A percentile compares a stretch with the other conserved stretches of the same genome.
Evolutionary conservation across 2,113 vertebrate genomes (phyloP).

Genomic region (Felis chaus): DNA sequence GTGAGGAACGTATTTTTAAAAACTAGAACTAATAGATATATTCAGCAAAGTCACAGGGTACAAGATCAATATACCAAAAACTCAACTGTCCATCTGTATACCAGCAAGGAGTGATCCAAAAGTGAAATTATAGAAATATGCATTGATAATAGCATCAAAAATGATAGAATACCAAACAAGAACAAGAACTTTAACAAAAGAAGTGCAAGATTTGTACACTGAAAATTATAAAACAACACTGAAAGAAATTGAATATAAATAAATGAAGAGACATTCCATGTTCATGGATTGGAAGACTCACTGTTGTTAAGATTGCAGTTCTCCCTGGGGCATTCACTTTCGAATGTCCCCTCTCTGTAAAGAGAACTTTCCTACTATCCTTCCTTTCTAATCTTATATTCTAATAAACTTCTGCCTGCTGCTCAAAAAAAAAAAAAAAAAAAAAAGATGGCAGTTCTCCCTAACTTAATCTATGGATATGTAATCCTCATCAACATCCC

Average conservation of each 20-base stretch:
- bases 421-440: too few relatives aligned
- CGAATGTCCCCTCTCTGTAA: too few relatives aligned
- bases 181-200: background rate
- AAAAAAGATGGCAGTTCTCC: background rate
- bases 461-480: background rate
- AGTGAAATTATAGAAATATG: background rate
- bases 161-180: background rate
- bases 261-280: background rate
- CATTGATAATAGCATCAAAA: background rate
- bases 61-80: background rate
- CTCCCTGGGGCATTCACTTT: background rate
- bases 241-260: background rate
- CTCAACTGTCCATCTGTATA: background rate
- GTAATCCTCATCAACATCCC: background rate
- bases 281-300: background rate
- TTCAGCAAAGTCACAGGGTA: background rate
- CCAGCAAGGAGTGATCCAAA: background rate
- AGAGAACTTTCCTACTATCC: too few relatives aligned
- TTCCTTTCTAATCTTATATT: too few relatives aligned
- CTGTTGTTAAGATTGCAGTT: background rate
- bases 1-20: background rate
- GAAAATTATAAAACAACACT: background rate
- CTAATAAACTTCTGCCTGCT: too few relatives aligned
- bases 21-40: background rate
- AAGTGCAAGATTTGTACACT: background rate